A percentile compares a stretch with the other conserved stretches of the same genome.
Evolutionary conservation across 2,888 invertebrate genomes (phyloP).

Genomic region (Polydesmus complanatus): DNA sequence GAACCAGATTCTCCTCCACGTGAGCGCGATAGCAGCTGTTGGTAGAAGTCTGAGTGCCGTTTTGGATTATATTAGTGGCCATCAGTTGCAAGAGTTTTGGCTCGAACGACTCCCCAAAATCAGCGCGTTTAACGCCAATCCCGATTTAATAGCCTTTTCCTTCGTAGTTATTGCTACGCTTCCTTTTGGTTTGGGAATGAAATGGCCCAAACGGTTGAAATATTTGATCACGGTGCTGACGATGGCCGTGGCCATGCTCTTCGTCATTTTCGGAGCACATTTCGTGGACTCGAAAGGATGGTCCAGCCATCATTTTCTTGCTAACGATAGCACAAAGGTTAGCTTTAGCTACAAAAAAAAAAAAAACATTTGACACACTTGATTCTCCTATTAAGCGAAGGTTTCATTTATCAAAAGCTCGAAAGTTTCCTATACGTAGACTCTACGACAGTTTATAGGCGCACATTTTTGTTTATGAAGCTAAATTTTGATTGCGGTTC

Average conservation of each 20-base stretch:
- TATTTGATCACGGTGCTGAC: constrained; percentile 3
- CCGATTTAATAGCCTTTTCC: constrained; percentile 11
- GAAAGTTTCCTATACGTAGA: no score
- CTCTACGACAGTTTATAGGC: background rate
- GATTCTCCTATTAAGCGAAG: no score
- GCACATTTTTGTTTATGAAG: background rate
- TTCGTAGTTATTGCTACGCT: constrained; percentile 8
- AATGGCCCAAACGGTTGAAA: constrained; percentile 8
- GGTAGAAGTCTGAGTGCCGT: constrained; percentile 15
- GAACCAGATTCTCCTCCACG: constrained; percentile 17
- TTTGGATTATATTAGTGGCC: constrained; percentile 13
- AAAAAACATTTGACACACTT: background rate
- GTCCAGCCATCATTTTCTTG: constrained; percentile 8
- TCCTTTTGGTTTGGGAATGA: constrained; percentile 7
- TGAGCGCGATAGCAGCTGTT: constrained; percentile 16
- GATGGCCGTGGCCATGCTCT: constrained; percentile 9
- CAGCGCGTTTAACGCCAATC: background rate
- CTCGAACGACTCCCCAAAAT: background rate
- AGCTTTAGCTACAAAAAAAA: background rate
- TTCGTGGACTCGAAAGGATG: constrained; percentile 13
- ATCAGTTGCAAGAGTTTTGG: constrained; percentile 7
- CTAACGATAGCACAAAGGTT: constrained; percentile 12
- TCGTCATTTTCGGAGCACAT: constrained; percentile 11
- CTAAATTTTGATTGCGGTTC: background rate
- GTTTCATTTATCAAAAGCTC: no score